Conservation (phyloP, 2,797 vertebrate species). For the Dendrocincla tyrannina region DNA sequence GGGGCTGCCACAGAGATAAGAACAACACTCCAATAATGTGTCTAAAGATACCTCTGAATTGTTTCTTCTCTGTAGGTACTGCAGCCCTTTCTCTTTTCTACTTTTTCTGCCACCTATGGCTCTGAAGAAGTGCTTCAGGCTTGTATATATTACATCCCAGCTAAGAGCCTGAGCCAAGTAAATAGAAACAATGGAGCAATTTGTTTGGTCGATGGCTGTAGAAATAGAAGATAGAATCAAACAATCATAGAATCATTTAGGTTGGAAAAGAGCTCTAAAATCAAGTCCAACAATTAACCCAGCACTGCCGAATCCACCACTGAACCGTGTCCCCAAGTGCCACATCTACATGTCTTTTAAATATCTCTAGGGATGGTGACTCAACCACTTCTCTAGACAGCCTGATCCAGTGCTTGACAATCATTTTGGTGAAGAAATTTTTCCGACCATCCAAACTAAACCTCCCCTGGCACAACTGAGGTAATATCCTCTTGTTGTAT, state of each 20-base stretch:
- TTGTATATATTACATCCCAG: neutral
- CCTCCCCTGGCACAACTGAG: neutral
- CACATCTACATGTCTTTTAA: neutral
- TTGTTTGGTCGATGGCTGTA: neutral
- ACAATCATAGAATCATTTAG: neutral
- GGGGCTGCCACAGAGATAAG: neutral
- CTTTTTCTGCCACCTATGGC: neutral
- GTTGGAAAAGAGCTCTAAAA: neutral
- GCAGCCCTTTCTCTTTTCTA: neutral
- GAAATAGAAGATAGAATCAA: neutral
- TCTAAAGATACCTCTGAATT: neutral
- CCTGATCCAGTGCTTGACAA: neutral
- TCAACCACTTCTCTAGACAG: neutral
- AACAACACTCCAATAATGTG: neutral
- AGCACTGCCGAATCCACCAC: neutral
- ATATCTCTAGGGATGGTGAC: neutral
- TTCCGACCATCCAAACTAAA: neutral
- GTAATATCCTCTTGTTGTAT: neutral
- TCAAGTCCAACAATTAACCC: neutral
- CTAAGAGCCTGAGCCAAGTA: neutral
- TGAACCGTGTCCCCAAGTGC: fast-evolving
- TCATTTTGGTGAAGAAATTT: neutral
- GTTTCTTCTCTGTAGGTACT: neutral
- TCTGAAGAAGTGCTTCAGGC: neutral
- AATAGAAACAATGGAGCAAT: neutral